Base-by-base conservation (phyloP, 2,797 vertebrate genomes). In the Acanthurus tractus region DNA sequence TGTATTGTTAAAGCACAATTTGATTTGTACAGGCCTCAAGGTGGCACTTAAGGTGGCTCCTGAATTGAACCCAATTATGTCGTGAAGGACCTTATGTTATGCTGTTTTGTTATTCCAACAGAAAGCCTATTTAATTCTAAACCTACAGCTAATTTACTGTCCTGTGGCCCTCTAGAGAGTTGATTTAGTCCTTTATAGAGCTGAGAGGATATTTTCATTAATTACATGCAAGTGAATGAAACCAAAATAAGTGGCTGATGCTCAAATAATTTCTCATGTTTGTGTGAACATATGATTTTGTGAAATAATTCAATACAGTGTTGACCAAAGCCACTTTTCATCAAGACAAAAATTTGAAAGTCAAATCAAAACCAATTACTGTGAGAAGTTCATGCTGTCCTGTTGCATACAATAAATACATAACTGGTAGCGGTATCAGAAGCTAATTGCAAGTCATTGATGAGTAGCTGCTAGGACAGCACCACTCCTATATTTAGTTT, bases 351-450 rank as follows among this genome's bases (percentile, higher is more conserved):
- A 15, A 38, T 8, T 17, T 5, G 13, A 3, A 58, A 20, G 14
- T 62, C 2, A 44, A 67, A 61, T 20, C 12, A 55, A 52, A 74
- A 57, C 6, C 14, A 48, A 12, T 66, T 20, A 46, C n/a, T 8
- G 6, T 50, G 6, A 40, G 29, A 34, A 25, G 13, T 22, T 23
- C 20, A 13, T 22, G 17, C 18, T 36, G 20, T 46, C 3, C n/a
- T 23, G 23, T 22, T 4, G 17, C 34, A 42, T 53, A 34, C 23
- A 54, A 40, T 18, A 23, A 55, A 57, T 42, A 54, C 29, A 46
- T 34, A 13, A 34, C 29, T 55, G 29, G 34, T 22, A 14, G n/a
- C 15, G 25, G 2, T 15, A 8, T 52, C 36, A 52, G 53, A 46
- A 38, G 40, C 22, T 34, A 17, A 14, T 20, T 70, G n/a, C 0